A percentile compares a stretch with the other conserved stretches of the same genome.
These are phyloP conservation scores for Aphyosemion australe DNA, from an alignment of 2,113 vertebrate genomes.

Conservation along the genomic window DNA sequence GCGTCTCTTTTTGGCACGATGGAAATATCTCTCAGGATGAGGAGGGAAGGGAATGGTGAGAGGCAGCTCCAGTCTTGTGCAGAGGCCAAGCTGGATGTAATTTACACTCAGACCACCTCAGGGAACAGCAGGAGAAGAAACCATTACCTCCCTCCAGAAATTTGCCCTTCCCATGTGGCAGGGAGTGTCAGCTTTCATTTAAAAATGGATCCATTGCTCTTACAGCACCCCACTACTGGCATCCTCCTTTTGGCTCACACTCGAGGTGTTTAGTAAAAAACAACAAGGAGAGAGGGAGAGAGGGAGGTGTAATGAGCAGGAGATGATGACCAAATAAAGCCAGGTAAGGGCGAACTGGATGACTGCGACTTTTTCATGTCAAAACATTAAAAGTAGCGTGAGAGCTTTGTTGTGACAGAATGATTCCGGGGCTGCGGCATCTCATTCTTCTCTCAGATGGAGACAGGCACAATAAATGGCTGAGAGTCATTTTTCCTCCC, in stretches of 20 bases:
- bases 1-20: conserved; percentile 24
- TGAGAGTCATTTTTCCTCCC: conserved; percentile 43
- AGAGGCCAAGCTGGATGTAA: conserved; percentile 74
- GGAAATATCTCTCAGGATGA: conserved; percentile 55
- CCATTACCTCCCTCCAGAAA: conserved; percentile 70
- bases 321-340: conserved; percentile 37
- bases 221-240: conserved; percentile 38
- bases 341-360: conserved; percentile 15
- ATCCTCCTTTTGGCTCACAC: conserved; percentile 29
- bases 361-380: conserved; percentile 54
- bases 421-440: conserved; percentile 39
- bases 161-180: conserved; percentile 51
- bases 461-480: conserved; percentile 55
- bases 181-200: conserved; percentile 71
- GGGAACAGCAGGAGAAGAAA: conserved; percentile 60
- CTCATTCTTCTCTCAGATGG: conserved; percentile 45
- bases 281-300: background rate
- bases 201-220: conserved; percentile 73
- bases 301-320: conserved; percentile 8
- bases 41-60: conserved; percentile 51
- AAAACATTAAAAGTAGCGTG: conserved; percentile 52
- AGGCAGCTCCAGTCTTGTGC: conserved; percentile 40
- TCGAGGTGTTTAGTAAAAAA: conserved; percentile 38
- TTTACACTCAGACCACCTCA: conserved; percentile 74
- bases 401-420: conserved; percentile 65